Evolutionary conservation across 2,113 vertebrate species (phyloP).

Genomic region (Pituophis catenifer): DNA sequence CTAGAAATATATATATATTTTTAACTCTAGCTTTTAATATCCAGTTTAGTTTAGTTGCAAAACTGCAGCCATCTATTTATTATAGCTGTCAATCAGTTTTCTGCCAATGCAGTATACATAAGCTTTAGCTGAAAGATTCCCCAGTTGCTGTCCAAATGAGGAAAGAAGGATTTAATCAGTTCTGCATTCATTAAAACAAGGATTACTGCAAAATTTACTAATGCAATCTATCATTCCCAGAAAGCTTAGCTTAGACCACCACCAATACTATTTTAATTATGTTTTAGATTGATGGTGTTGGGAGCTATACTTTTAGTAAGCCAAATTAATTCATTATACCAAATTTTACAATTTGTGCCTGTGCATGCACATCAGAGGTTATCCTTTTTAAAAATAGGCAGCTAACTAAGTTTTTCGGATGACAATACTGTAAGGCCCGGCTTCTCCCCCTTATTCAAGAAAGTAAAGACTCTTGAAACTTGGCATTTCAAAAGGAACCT

Average conservation of each 20-base stretch:
- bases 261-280: conserved; percentile 26
- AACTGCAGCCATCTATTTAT: neutral
- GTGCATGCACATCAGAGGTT: neutral
- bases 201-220: conserved; percentile 34
- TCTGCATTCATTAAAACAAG: conserved; percentile 27
- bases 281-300: conserved; percentile 12
- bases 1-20: neutral
- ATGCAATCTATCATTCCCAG: conserved; percentile 27
- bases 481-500: no score
- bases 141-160: conserved; percentile 18
- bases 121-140: conserved; percentile 17
- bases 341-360: neutral
- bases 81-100: conserved; percentile 2
- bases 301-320: conserved; percentile 2
- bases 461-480: no score
- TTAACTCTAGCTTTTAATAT: neutral
- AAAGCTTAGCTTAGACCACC: conserved; percentile 19
- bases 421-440: neutral
- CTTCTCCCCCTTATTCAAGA: no score
- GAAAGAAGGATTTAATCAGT: conserved; percentile 31
- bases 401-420: neutral
- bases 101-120: neutral
- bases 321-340: neutral
- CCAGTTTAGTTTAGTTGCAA: neutral
- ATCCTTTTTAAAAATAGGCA: neutral